phyloP scores from a whole-genome alignment of 2,797 vertebrate species.

The Percopsis omiscomaycus region DNA sequence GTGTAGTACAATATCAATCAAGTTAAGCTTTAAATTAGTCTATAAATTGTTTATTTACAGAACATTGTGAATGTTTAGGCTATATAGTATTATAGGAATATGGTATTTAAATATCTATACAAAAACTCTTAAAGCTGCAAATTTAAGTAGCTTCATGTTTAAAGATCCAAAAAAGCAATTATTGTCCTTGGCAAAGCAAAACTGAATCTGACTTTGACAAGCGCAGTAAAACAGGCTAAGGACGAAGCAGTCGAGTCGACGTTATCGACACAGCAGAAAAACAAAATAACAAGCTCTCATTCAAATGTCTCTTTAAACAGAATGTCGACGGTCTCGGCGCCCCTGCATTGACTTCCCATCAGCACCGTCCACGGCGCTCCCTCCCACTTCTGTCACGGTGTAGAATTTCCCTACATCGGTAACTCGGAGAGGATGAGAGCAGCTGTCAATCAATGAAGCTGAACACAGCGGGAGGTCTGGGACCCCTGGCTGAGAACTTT shows the following conservation, averaged over 20 bases:
- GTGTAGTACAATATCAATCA: too few relatives aligned
- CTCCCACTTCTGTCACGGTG: conserved; percentile 10
- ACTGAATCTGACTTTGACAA: neutral
- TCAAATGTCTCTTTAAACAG: conserved; percentile 54
- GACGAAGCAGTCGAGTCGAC: conserved; percentile 21
- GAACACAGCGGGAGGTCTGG: neutral
- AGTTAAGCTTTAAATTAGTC: too few relatives aligned
- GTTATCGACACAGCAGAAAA: conserved; percentile 9
- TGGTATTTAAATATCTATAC: too few relatives aligned
- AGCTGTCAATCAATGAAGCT: conserved; percentile 33
- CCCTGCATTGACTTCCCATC: conserved; percentile 58
- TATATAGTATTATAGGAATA: too few relatives aligned
- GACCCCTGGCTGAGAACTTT: neutral
- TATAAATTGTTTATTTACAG: too few relatives aligned
- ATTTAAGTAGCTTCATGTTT: too few relatives aligned
- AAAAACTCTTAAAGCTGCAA: too few relatives aligned
- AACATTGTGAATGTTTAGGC: too few relatives aligned
- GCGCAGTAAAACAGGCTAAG: conserved; percentile 14
- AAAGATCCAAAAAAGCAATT: too few relatives aligned
- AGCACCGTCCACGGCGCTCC: conserved; percentile 21
- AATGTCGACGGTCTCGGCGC: conserved; percentile 52
- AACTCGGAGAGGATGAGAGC: conserved; percentile 7
- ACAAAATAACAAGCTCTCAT: conserved; percentile 25
- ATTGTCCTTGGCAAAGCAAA: too few relatives aligned
- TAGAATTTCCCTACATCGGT: conserved; percentile 28